These are phyloP conservation scores for Semotilus atromaculatus DNA, from an alignment of 2,797 vertebrate species.

Conservation along the genomic window DNA sequence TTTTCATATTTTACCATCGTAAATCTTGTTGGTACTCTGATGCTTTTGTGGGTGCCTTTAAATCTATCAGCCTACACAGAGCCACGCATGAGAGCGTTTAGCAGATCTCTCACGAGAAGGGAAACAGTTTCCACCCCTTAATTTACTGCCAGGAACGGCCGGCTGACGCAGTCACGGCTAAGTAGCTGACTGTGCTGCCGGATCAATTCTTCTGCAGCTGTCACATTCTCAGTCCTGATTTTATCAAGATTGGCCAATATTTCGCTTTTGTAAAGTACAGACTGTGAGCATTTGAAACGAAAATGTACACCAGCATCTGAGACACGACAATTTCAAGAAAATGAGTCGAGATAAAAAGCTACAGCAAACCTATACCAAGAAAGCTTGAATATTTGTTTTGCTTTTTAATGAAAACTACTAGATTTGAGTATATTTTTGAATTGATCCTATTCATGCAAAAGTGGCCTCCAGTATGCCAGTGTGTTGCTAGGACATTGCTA, in stretches of 20 bases:
- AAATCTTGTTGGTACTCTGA: slow-evolving; percentile 46
- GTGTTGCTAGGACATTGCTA: not conserved
- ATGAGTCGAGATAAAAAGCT: not conserved
- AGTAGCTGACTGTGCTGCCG: slow-evolving; percentile 39
- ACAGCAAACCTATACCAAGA: not conserved
- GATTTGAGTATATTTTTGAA: not conserved
- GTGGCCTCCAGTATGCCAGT: not conserved
- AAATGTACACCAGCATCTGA: not conserved
- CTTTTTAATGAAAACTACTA: not conserved
- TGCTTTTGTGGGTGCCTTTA: slow-evolving; percentile 52
- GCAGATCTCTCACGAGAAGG: slow-evolving; percentile 40
- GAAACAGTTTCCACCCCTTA: slow-evolving; percentile 46
- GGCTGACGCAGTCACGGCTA: slow-evolving; percentile 42
- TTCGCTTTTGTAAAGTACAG: slow-evolving; percentile 8
- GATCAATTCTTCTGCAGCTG: slow-evolving; percentile 53
- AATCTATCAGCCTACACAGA: slow-evolving; percentile 41
- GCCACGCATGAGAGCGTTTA: slow-evolving; percentile 44
- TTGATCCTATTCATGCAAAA: not conserved
- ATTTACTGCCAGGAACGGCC: slow-evolving; percentile 43
- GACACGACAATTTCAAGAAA: not conserved
- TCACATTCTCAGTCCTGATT: slow-evolving; percentile 26
- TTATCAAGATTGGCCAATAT: slow-evolving; percentile 37
- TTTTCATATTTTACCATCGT: slow-evolving; percentile 23
- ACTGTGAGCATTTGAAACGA: not conserved
- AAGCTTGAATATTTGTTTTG: not conserved